These are phyloP conservation scores for Rhodinocichla rosea DNA, from an alignment of 2,113 vertebrate genomes.

Conservation along the genomic window DNA sequence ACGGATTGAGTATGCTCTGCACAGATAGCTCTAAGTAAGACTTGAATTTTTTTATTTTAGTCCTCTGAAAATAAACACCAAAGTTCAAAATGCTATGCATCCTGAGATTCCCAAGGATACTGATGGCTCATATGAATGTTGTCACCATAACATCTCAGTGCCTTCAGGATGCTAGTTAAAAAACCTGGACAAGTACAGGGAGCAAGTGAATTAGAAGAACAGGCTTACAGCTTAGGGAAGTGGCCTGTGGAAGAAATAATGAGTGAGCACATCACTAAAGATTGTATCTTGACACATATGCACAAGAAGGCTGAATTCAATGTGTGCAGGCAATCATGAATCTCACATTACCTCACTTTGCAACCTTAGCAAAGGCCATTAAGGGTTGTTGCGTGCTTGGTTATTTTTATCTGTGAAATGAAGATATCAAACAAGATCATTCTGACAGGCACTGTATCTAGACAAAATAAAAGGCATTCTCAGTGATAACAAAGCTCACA, in stretches of 20 bases:
- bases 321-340: background rate
- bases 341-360: constrained; percentile 3
- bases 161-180: background rate
- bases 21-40: background rate
- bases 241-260: background rate
- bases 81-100: background rate
- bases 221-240: background rate
- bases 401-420: constrained; percentile 28
- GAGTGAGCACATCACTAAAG: background rate
- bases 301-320: background rate
- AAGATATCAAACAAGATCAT: constrained; percentile 43
- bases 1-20: background rate
- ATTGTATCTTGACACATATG: constrained; percentile 10
- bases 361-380: background rate
- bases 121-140: background rate
- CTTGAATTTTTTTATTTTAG: background rate
- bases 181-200: background rate
- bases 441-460: background rate
- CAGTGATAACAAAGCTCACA: background rate
- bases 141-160: background rate
- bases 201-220: background rate
- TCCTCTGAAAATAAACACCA: background rate
- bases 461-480: background rate
- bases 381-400: background rate
- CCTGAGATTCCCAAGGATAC: background rate